Percentiles rank a stretch among this genome's conserved stretches.
Conservation (phyloP, 2,888 invertebrate species). For the Mycalesis mineus region DNA sequence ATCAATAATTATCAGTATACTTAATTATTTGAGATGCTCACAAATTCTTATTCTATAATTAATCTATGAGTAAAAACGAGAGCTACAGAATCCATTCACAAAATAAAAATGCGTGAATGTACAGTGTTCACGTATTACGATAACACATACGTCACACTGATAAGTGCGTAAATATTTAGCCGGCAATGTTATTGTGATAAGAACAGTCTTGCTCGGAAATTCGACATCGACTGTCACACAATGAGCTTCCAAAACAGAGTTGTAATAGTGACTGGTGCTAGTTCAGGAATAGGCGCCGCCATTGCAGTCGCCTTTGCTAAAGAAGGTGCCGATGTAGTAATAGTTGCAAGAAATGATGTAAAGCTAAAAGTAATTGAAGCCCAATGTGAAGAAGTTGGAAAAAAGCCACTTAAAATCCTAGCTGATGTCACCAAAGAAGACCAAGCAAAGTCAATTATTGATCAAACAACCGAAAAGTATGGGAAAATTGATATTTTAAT, state of each 20-base stretch:
- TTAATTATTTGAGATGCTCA: no score
- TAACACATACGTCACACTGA: no score
- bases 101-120: no score
- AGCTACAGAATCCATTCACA: no score
- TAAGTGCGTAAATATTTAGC: background rate
- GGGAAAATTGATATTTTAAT: constrained; percentile 2
- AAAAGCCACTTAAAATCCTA: background rate
- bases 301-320: background rate
- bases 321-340: constrained; percentile 1
- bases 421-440: constrained; percentile 5
- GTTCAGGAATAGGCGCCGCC: constrained; percentile 1
- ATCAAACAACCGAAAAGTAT: background rate
- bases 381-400: background rate
- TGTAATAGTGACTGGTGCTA: background rate
- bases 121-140: no score
- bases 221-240: background rate
- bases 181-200: background rate
- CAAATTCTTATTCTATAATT: no score
- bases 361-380: background rate
- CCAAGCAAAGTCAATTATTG: background rate
- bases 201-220: background rate
- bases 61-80: no score
- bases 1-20: no score
- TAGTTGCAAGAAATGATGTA: background rate
- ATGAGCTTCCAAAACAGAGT: constrained; percentile 4